Conservation (phyloP, 2,113 vertebrate species). For the Rutilus rutilus region DNA sequence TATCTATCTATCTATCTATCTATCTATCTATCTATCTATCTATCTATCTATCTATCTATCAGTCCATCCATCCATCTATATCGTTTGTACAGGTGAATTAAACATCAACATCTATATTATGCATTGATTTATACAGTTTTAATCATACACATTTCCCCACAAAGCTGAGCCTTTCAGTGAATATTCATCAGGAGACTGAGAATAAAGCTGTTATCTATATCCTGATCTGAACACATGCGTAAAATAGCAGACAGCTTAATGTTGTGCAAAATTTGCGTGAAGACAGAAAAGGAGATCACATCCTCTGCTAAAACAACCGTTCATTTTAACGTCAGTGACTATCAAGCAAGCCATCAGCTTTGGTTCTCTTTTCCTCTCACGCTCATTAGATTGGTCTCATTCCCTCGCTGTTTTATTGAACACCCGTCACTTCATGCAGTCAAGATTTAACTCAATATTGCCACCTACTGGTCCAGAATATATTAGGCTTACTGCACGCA, state of each 20-base stretch:
- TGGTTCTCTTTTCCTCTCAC: neutral
- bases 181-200: conserved; percentile 46
- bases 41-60: no score
- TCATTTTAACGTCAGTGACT: conserved; percentile 17
- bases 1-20: neutral
- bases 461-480: conserved; percentile 51
- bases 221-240: conserved; percentile 9
- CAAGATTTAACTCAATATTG: conserved; percentile 50
- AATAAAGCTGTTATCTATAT: conserved; percentile 36
- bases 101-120: conserved; percentile 70
- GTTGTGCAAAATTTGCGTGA: conserved; percentile 12
- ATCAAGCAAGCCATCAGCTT: neutral
- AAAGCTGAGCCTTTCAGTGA: conserved; percentile 60
- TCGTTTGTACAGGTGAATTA: conserved; percentile 77
- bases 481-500: conserved; percentile 34
- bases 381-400: conserved; percentile 18
- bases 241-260: neutral
- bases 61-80: no score
- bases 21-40: neutral
- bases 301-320: conserved; percentile 26
- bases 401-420: conserved; percentile 10
- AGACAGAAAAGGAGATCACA: conserved; percentile 16
- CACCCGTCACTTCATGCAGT: neutral
- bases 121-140: conserved; percentile 75
- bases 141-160: conserved; percentile 68